A percentile compares a stretch with the other conserved stretches of the same genome.
Conservation (phyloP, 2,113 vertebrate genomes). For the Lampris megalopsis region DNA sequence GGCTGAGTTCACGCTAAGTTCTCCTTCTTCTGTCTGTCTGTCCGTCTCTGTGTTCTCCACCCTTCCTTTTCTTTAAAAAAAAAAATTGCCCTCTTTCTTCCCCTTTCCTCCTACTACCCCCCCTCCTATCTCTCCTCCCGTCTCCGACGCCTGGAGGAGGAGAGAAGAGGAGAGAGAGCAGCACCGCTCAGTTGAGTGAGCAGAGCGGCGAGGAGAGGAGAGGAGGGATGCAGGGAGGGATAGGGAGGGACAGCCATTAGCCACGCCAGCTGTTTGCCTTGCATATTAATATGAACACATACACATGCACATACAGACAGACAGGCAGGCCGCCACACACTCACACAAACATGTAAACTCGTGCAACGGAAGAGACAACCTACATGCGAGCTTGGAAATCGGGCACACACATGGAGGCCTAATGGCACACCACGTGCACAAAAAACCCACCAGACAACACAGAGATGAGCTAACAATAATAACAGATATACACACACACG, state of each 20-base stretch:
- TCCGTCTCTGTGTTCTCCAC: not conserved
- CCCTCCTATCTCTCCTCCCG: conserved; percentile 50
- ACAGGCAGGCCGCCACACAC: conserved; percentile 10
- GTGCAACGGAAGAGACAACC: conserved; percentile 18
- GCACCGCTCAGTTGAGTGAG: conserved; percentile 58
- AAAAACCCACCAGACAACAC: no score
- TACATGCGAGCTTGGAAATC: conserved; percentile 8
- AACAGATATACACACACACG: conserved; percentile 22
- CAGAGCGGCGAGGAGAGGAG: conserved; percentile 45
- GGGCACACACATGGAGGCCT: not conserved
- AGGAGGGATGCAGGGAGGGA: conserved; percentile 64
- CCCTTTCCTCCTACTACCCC: not conserved
- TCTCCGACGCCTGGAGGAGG: conserved; percentile 57
- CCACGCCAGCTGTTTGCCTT: conserved; percentile 72
- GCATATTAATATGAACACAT: conserved; percentile 62
- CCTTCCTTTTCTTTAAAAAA: conserved; percentile 3
- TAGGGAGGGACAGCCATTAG: conserved; percentile 71
- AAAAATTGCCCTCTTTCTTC: not conserved
- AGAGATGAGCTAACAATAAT: no score
- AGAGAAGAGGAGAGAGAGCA: conserved; percentile 23
- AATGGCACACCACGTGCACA: conserved; percentile 42
- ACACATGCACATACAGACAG: conserved; percentile 15
- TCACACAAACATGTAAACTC: conserved; percentile 49
- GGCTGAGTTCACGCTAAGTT: no score
- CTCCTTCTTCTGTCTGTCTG: not conserved